phyloP scores from a whole-genome alignment of 2,888 invertebrate genomes.

The Caenorhabditis becei region DNA sequence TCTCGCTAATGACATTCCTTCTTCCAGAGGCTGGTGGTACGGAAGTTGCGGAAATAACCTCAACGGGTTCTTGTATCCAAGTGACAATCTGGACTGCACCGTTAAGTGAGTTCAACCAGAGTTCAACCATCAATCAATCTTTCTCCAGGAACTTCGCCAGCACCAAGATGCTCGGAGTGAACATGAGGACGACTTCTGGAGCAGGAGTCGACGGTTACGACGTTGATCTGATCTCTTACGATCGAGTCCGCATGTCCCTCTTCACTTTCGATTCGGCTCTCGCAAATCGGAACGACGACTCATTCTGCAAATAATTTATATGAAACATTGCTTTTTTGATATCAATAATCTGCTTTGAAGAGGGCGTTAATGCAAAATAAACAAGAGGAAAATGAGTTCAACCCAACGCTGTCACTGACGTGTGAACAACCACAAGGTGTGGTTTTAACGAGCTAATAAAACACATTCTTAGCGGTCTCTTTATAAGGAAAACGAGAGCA shows the following conservation, averaged over 20 bases:
- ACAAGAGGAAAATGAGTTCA: neutral
- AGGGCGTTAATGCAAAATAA: conserved; percentile 6
- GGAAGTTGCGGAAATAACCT: conserved; percentile 70
- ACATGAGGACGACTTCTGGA: conserved; percentile 47
- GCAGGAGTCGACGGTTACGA: conserved; percentile 34
- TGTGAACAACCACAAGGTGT: neutral
- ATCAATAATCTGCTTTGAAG: neutral
- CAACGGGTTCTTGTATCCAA: conserved; percentile 57
- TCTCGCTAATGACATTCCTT: neutral
- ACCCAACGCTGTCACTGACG: neutral
- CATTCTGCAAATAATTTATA: conserved; percentile 6
- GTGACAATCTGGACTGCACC: neutral
- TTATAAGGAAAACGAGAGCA: neutral
- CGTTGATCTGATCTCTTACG: conserved; percentile 53
- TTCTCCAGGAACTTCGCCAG: conserved; percentile 22
- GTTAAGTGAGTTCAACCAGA: conserved; percentile 10
- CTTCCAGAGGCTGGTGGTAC: conserved; percentile 72
- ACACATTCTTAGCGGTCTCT: neutral
- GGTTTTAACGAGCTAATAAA: conserved; percentile 1
- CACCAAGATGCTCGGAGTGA: conserved; percentile 37
- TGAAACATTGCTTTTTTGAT: neutral
- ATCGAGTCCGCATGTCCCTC: conserved; percentile 63
- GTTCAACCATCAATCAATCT: neutral
- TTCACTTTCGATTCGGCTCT: conserved; percentile 41
- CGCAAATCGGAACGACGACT: conserved; percentile 10